Conservation (phyloP, 2,113 vertebrate species). For the Syngnathus floridae region DNA sequence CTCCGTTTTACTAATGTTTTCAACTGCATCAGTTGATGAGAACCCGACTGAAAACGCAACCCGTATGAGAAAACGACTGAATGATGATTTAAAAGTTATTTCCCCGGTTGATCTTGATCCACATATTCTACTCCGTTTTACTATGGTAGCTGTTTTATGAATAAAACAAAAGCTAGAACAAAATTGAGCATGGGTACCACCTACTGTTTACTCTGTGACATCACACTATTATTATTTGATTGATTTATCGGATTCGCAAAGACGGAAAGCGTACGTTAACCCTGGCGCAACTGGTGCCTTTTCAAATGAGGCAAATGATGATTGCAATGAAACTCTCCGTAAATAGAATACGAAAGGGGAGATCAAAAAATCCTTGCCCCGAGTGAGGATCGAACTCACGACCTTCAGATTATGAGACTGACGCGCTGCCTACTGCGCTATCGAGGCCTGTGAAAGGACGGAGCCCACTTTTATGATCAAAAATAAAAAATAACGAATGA, state of each 20-base stretch:
- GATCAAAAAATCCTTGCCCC: background rate
- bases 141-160: background rate
- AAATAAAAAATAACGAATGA: no score
- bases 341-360: no score
- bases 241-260: background rate
- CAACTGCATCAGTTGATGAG: background rate
- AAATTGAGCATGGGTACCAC: conserved; percentile 12
- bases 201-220: conserved; percentile 6
- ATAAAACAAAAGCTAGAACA: background rate
- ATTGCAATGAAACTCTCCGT: no score
- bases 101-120: background rate
- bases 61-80: background rate
- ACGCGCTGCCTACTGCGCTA: background rate
- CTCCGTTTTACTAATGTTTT: background rate
- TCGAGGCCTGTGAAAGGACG: background rate
- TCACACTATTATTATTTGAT: background rate
- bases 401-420: background rate
- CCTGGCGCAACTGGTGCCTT: no score
- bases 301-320: no score
- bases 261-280: no score
- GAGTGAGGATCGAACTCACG: background rate
- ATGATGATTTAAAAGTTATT: background rate
- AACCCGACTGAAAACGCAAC: background rate
- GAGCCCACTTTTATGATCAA: no score
- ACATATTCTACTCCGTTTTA: background rate